Evolutionary conservation across 2,113 vertebrate species (phyloP), one percentile per base, ranked within the genome.

Genomic region (Perccottus glenii): DNA sequence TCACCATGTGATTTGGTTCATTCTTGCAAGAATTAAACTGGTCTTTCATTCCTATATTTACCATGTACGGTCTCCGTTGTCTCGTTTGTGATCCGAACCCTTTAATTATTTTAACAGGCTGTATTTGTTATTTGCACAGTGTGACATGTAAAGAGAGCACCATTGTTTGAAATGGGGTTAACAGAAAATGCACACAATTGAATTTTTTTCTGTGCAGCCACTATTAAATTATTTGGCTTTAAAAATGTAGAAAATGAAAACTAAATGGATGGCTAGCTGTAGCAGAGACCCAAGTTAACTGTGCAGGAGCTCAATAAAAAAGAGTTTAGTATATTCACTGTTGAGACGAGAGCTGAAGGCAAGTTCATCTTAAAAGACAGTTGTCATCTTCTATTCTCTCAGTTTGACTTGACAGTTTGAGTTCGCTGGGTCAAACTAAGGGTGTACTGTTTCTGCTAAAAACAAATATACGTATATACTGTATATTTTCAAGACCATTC

Each of bases 341-440:
- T 57, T 46, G 50, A 58, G 27, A 8, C 51, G 42, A 47, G 19
- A 63, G 40, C 19, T 48, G 12, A 60, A 67, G 53, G 40, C 42
- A 43, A 3, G 33, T 50, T 11, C 46, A 36, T 55, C 55, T 52
- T 52, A 50, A 67, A 51, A 55, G 59, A 61, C 58, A 61, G 35
- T 11, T 67, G 8, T 4, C 75, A 67, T 74, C 58, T 55, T 58
- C 42, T 32, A 63, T 75, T 66, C 67, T 27, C 11, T 70, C 55
- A 57, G 43, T 46, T 32, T 60, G 64, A 65, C 61, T n/a, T n/a
- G n/a, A n/a, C n/a, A n/a, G n/a, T n/a, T n/a, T 50, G 2, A 3
- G 44, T 32, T 47, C 35, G 19, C 52, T 4, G 51, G 11, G 11
- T 53, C 51, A 35, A 11, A 14, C 32, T 11, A 5, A 14, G 5